These are phyloP conservation scores for Neuroscelio doddi DNA, from an alignment of 2,888 invertebrate genomes.

Conservation along the genomic window DNA sequence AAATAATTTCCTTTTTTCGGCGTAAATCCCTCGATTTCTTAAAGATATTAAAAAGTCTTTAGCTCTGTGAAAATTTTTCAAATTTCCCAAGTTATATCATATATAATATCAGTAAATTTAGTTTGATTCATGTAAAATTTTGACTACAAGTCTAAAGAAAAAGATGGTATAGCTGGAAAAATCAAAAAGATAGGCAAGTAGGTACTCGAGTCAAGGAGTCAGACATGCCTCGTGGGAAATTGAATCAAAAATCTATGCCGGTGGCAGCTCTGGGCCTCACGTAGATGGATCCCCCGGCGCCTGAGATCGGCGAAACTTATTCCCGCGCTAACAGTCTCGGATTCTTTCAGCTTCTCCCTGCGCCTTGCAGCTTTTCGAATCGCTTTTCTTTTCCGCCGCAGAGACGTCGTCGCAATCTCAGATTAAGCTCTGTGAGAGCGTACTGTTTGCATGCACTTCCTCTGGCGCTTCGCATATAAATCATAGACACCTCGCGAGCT, in stretches of 20 bases:
- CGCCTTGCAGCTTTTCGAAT: slow-evolving; percentile 13
- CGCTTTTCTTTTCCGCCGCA: slow-evolving; percentile 18
- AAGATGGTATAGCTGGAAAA: too few species aligned
- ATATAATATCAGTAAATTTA: too few species aligned
- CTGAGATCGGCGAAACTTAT: slow-evolving; percentile 7
- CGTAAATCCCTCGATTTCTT: too few species aligned
- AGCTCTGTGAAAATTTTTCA: too few species aligned
- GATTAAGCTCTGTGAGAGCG: slow-evolving; percentile 42
- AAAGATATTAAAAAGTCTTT: too few species aligned
- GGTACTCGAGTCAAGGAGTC: slow-evolving; percentile 32
- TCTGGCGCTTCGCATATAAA: slow-evolving; percentile 36
- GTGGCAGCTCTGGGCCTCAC: not conserved
- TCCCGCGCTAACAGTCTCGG: slow-evolving; percentile 8
- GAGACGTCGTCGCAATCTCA: slow-evolving; percentile 39
- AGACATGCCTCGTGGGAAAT: slow-evolving; percentile 34
- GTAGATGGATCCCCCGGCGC: slow-evolving; percentile 7
- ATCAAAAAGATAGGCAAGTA: too few species aligned
- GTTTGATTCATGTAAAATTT: too few species aligned
- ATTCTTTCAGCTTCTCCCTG: slow-evolving; percentile 26
- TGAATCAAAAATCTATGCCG: slow-evolving; percentile 44
- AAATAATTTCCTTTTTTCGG: too few species aligned
- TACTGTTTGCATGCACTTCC: slow-evolving; percentile 39
- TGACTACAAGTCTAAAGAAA: too few species aligned
- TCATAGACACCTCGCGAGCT: slow-evolving; percentile 29
- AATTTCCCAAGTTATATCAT: too few species aligned